Evolutionary conservation across 2,113 vertebrate species (phyloP).

Genomic region (Danionella cerebrum): DNA sequence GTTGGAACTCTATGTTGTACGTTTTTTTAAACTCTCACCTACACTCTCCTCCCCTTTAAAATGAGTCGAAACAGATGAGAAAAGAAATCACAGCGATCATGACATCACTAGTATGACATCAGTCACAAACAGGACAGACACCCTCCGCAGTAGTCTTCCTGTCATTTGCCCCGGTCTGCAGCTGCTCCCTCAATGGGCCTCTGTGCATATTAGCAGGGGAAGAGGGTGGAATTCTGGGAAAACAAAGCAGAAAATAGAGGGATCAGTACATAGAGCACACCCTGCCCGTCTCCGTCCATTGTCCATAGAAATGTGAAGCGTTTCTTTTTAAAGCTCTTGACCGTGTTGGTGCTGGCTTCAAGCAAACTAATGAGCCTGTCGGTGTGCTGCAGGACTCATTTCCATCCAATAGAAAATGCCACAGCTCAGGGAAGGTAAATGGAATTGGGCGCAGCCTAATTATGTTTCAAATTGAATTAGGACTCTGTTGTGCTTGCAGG

Average conservation of each 20-base stretch:
- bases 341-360: neutral
- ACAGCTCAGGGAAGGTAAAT: slow-evolving; percentile 41
- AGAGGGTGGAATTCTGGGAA: slow-evolving; percentile 3
- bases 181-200: slow-evolving; percentile 37
- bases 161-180: slow-evolving; percentile 52
- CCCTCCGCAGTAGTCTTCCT: slow-evolving; percentile 51
- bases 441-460: slow-evolving; percentile 56
- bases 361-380: neutral
- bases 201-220: neutral
- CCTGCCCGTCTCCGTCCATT: slow-evolving; percentile 4
- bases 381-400: neutral
- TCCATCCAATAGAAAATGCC: neutral
- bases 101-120: slow-evolving; percentile 46
- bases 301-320: neutral
- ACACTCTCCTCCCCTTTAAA: too few relatives aligned
- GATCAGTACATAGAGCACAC: neutral
- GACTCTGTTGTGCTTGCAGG: slow-evolving; percentile 52
- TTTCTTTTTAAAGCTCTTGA: neutral
- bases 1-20: too few relatives aligned
- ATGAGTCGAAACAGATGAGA: neutral
- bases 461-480: slow-evolving; percentile 61
- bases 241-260: slow-evolving; percentile 27
- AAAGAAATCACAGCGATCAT: slow-evolving; percentile 41
- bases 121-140: slow-evolving; percentile 47
- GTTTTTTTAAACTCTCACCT: too few relatives aligned